A percentile compares a stretch with the other conserved stretches of the same genome.
phyloP scores from a whole-genome alignment of 2,797 vertebrate genomes.

The Hafferia zeledoni region DNA sequence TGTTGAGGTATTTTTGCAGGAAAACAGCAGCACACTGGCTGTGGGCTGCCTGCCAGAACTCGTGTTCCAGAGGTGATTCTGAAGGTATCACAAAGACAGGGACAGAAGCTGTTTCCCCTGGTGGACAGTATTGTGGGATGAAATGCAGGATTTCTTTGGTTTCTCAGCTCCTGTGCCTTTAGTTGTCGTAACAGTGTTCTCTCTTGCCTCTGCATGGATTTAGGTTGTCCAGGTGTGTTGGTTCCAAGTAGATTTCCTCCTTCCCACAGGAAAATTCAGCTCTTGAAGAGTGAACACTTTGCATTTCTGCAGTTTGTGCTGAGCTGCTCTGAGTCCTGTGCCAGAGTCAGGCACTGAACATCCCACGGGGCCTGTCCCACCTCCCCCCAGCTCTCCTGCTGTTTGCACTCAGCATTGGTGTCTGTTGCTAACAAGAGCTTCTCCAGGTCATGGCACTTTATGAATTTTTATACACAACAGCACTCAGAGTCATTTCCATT shows the following conservation, averaged over 20 bases:
- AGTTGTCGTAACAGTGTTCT: neutral
- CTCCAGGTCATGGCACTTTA: neutral
- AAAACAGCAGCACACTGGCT: neutral
- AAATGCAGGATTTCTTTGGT: neutral
- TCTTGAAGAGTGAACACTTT: neutral
- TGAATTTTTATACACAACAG: neutral
- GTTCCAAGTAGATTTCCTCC: neutral
- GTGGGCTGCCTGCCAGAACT: neutral
- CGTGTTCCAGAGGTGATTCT: neutral
- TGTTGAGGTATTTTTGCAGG: neutral
- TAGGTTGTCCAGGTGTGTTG: neutral
- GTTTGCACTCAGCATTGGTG: neutral
- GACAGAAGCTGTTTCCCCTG: neutral
- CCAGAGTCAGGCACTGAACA: accelerated
- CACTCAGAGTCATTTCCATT: neutral
- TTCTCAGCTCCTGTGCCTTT: neutral
- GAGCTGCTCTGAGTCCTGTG: neutral
- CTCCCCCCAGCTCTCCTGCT: neutral
- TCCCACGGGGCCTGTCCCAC: neutral
- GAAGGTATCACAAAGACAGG: neutral
- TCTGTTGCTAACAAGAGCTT: neutral
- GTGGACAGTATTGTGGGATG: neutral
- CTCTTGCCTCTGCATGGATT: neutral
- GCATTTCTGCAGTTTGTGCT: neutral
- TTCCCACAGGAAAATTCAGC: neutral